These are phyloP conservation scores for Campylomormyrus tamandua DNA, from an alignment of 2,113 vertebrate genomes.

Conservation along the genomic window DNA sequence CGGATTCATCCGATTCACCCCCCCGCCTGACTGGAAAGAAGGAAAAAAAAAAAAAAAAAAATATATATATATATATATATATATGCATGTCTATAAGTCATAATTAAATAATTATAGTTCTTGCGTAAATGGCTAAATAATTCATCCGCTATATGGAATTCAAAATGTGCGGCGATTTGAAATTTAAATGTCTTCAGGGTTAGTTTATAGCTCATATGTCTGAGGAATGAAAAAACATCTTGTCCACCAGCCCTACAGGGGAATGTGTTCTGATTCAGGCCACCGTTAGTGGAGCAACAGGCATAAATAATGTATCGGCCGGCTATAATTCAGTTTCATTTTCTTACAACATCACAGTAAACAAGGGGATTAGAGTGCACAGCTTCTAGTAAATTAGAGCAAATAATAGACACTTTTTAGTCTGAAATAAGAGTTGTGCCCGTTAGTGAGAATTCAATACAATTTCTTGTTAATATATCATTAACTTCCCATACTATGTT, in stretches of 20 bases:
- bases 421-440: neutral
- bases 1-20: conserved; percentile 47
- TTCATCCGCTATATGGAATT: conserved; percentile 59
- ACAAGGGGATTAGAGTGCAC: conserved; percentile 31
- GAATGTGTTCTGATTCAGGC: conserved; percentile 45
- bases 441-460: neutral
- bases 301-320: conserved; percentile 52
- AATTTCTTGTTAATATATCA: neutral
- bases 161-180: conserved; percentile 56
- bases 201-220: conserved; percentile 45
- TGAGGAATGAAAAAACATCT: conserved; percentile 41
- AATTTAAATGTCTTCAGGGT: conserved; percentile 59
- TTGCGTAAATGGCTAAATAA: conserved; percentile 60
- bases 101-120: conserved; percentile 51
- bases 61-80: neutral
- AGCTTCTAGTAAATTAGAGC: conserved; percentile 32
- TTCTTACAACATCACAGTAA: conserved; percentile 37
- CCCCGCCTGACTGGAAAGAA: conserved; percentile 51
- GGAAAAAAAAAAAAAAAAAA: conserved; percentile 26
- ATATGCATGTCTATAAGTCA: neutral
- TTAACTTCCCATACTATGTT: neutral
- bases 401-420: conserved; percentile 29
- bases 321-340: conserved; percentile 47
- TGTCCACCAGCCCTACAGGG: conserved; percentile 41
- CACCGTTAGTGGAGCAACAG: conserved; percentile 39